These are phyloP conservation scores for mouse (Mus musculus) DNA, from an alignment of 2,113 vertebrate species.

Conservation along the genomic window GRCm39 chr9:87307001-87307500, in stretches of 20 bases:
- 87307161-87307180: background rate
- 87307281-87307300: background rate
- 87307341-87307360: background rate
- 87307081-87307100: background rate
- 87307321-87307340: background rate
- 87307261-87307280: background rate
- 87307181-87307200: background rate
- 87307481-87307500: background rate
- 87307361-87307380: background rate
- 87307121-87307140: background rate
- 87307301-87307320: too few species aligned
- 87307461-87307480: constrained; percentile 60
- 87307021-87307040: too few species aligned
- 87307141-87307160: background rate
- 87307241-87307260: background rate
- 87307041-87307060: background rate
- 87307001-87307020: too few species aligned
- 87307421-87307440: background rate
- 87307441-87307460: constrained; percentile 39
- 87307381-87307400: background rate
- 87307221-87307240: background rate
- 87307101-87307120: background rate
- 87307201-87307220: background rate
- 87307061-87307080: background rate
- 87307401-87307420: background rate